Base-by-base conservation (phyloP, 2,888 invertebrate genomes). In the Tetranychus piercei region DNA sequence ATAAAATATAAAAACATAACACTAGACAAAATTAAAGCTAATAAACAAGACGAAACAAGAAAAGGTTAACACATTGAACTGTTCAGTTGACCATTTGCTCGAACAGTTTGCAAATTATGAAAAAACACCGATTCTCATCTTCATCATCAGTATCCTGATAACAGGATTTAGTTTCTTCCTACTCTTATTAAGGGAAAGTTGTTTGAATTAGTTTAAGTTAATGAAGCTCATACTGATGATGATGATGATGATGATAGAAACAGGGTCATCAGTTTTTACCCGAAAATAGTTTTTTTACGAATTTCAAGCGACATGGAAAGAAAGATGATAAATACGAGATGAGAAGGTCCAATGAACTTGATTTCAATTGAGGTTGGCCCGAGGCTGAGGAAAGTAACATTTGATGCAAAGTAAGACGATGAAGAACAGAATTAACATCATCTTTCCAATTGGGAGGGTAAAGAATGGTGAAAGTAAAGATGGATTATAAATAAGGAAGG, bases 251-350 rank as follows among this genome's bases (percentile, higher is more conserved):
- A 20, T 20, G 22, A 23, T 23, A 22, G 22, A 23, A 20, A 69
- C 69, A 23, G 34, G 34, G 34, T 11, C 22, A 69, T 23, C 20
- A 69, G 34, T 20, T 23, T 23, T 20, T 11, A 69, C 69, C 22
- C 69, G 69, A 55, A 55, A 55, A 55, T 55, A 55, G 55, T 15
- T 9, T 55, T 34, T 55, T 55, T 55, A 55, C 55, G 15, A 55
- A 55, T 55, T 55, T 15, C 11, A 64, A 71, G 9, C 65, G 73
- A 71, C 18, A 55, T 11, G 20, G 34, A 11, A 23, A 74, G 15
- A 20, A 18, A 9, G 65, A 75, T 44, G 74, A 75, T 6, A 71
- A 74, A 44, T 44, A 72, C 11, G 74, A 72, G 75, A 76, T 72
- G 74, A 20, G 71, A 45, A 11, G 73, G 43, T 71, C 23, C n/a